Evolutionary conservation across 23 tunicate genomes (phyloP).

Genomic region (Trididemnum clinides): DNA sequence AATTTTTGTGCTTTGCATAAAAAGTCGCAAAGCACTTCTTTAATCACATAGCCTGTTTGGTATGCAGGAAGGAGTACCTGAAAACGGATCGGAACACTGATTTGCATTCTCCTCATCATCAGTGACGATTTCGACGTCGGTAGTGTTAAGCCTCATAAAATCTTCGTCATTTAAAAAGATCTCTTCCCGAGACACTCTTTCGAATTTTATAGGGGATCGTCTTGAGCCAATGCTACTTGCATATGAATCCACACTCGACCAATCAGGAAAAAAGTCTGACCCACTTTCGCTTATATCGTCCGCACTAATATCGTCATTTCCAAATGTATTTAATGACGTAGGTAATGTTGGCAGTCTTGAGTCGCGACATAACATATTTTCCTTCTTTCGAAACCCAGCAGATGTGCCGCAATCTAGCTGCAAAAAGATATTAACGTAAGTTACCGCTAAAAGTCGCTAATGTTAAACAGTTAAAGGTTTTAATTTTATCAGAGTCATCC

Average conservation of each 20-base stretch:
- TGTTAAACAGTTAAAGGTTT: background rate
- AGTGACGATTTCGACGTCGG: conserved; percentile 9
- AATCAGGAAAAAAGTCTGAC: conserved; percentile 87
- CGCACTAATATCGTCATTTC: background rate
- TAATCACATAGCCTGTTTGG: too few species aligned
- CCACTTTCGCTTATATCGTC: conserved; percentile 60
- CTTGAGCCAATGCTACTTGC: conserved; percentile 31
- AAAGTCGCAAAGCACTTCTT: too few species aligned
- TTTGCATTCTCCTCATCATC: conserved; percentile 3
- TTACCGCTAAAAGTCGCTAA: background rate
- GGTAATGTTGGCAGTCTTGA: background rate
- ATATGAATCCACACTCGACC: conserved; percentile 76
- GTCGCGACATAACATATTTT: background rate
- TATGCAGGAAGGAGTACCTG: too few species aligned
- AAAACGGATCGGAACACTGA: too few species aligned
- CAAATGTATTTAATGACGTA: background rate
- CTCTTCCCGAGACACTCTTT: background rate
- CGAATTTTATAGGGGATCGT: background rate
- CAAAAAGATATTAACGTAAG: background rate
- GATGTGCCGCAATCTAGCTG: background rate
- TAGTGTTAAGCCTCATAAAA: conserved; percentile 5
- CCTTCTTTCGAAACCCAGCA: background rate
- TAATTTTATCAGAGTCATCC: background rate
- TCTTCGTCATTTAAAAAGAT: conserved; percentile 21
- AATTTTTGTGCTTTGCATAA: too few species aligned